Evolutionary conservation across 1,140 invertebrate species (phyloP).

Genomic region (Radopholus similis): DNA sequence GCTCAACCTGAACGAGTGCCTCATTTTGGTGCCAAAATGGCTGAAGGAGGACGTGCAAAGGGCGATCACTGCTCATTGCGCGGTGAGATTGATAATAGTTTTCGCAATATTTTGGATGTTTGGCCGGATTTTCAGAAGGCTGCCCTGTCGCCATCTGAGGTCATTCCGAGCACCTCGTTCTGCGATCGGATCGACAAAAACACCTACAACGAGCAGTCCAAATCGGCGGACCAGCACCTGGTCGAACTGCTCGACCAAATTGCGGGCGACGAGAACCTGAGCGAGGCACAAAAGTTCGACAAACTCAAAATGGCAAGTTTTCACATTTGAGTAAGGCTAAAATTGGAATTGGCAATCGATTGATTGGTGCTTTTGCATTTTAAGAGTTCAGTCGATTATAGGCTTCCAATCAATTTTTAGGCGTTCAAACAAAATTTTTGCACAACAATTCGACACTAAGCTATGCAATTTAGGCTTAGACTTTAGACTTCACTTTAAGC

Average conservation of each 20-base stretch:
- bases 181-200: not conserved
- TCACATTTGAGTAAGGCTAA: too few relatives aligned
- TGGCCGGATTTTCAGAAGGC: too few relatives aligned
- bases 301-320: not conserved
- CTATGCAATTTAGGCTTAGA: too few relatives aligned
- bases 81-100: not conserved
- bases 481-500: too few relatives aligned
- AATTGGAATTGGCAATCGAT: too few relatives aligned
- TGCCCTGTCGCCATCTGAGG: not conserved
- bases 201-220: not conserved
- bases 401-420: too few relatives aligned
- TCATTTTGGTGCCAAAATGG: not conserved
- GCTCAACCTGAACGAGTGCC: too few relatives aligned
- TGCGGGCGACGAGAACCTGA: not conserved
- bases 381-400: too few relatives aligned
- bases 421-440: too few relatives aligned
- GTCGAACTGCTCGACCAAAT: not conserved
- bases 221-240: not conserved
- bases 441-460: too few relatives aligned
- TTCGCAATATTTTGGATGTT: too few relatives aligned
- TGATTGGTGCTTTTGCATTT: too few relatives aligned
- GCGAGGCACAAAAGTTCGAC: not conserved
- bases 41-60: not conserved
- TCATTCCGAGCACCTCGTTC: not conserved
- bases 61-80: not conserved